phyloP scores from a whole-genome alignment of 2,113 vertebrate genomes.

The Zosterops japonicus region DNA sequence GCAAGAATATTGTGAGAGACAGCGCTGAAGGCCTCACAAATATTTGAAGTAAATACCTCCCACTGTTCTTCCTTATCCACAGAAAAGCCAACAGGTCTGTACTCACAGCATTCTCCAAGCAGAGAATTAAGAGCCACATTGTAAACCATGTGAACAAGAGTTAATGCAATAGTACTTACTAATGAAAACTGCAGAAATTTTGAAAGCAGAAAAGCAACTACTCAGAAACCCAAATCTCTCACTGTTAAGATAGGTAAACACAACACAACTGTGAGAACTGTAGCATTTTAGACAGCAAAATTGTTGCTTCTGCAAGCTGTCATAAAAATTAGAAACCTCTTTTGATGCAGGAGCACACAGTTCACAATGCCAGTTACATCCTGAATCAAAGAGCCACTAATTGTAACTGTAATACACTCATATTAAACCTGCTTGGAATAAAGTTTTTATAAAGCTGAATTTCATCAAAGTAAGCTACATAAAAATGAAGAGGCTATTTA shows the following conservation, averaged over 20 bases:
- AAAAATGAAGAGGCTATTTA: not conserved
- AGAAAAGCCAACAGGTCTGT: not conserved
- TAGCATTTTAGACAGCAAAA: not conserved
- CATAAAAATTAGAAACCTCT: not conserved
- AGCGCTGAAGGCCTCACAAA: not conserved
- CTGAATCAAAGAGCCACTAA: not conserved
- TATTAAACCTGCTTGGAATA: not conserved
- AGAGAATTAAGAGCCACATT: not conserved
- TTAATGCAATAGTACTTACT: not conserved
- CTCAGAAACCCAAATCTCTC: not conserved
- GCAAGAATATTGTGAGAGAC: not conserved
- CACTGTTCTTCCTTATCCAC: not conserved
- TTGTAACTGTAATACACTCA: not conserved
- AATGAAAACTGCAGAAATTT: not conserved
- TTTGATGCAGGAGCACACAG: not conserved
- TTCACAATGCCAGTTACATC: not conserved
- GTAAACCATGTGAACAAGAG: not conserved
- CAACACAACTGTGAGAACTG: not conserved
- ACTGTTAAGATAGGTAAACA: not conserved
- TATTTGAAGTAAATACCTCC: not conserved
- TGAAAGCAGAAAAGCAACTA: not conserved
- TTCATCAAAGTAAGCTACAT: not conserved
- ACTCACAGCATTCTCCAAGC: not conserved
- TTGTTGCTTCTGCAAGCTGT: not conserved
- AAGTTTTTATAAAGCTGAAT: not conserved